Evolutionary conservation across 2,113 vertebrate species (phyloP).

Genomic region (Platichthys flesus): DNA sequence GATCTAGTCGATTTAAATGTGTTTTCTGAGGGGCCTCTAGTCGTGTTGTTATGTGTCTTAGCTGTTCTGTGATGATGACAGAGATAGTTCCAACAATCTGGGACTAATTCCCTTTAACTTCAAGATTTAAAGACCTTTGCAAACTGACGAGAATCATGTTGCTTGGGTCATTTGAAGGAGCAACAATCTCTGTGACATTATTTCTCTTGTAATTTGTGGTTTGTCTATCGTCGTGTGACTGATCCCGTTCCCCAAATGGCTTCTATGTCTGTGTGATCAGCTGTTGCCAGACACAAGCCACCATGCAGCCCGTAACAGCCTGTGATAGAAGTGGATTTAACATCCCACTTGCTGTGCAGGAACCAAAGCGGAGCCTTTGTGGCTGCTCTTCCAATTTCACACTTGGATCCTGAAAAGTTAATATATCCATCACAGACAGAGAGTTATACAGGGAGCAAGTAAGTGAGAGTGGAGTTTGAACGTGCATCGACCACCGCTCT

Average conservation of each 20-base stretch:
- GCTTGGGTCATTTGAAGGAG: background rate
- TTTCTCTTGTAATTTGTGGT: background rate
- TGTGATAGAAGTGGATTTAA: slow-evolving; percentile 40
- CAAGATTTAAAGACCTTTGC: too few relatives aligned
- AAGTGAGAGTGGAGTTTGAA: too few relatives aligned
- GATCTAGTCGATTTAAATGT: too few relatives aligned
- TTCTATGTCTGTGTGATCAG: background rate
- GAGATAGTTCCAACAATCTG: too few relatives aligned
- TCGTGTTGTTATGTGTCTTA: too few relatives aligned
- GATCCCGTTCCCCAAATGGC: background rate
- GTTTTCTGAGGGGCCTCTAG: too few relatives aligned
- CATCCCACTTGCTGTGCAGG: slow-evolving; percentile 41
- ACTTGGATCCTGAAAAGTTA: slow-evolving; percentile 47
- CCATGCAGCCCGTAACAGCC: slow-evolving; percentile 4
- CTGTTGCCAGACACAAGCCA: slow-evolving; percentile 8
- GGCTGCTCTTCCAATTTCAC: slow-evolving; percentile 54
- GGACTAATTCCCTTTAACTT: background rate
- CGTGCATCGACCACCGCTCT: slow-evolving; percentile 2
- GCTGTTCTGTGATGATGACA: too few relatives aligned
- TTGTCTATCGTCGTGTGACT: background rate
- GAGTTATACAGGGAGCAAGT: background rate
- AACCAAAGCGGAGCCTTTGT: slow-evolving; percentile 31
- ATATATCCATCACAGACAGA: slow-evolving; percentile 29
- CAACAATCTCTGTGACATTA: background rate
- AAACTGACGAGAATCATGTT: background rate